Percentiles rank a stretch among this genome's conserved stretches.
Conservation (phyloP, 2,888 invertebrate genomes). For the Rutpela maculata region DNA sequence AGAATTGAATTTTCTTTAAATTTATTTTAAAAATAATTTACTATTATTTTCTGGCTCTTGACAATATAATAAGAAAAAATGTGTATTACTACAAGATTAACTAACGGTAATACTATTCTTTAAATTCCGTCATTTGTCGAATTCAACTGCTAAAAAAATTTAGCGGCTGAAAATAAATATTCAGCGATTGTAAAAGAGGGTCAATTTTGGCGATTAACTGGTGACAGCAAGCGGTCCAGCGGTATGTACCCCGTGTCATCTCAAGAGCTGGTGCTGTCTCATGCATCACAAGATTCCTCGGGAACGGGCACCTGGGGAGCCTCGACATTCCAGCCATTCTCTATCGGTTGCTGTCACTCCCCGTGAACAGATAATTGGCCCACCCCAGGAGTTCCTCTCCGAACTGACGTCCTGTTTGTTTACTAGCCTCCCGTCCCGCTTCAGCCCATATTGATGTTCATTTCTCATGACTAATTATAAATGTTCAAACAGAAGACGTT, state of each 20-base stretch:
- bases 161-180: too few species aligned
- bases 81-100: too few species aligned
- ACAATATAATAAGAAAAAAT: too few species aligned
- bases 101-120: too few species aligned
- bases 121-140: too few species aligned
- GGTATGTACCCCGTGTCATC: conserved; percentile 60
- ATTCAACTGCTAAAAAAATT: too few species aligned
- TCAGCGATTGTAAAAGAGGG: conserved; percentile 32
- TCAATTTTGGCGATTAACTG: conserved; percentile 46
- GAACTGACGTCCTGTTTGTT: conserved; percentile 71
- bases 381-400: conserved; percentile 74
- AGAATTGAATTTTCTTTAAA: too few species aligned
- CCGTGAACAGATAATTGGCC: conserved; percentile 75
- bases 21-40: too few species aligned
- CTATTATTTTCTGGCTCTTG: too few species aligned
- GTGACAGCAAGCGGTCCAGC: conserved; percentile 54
- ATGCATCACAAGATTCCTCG: conserved; percentile 65
- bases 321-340: conserved; percentile 70
- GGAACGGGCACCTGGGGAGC: conserved; percentile 68
- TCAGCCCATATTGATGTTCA: conserved; percentile 46
- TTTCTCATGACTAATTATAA: conserved; percentile 51
- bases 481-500: conserved; percentile 50
- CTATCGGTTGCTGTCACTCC: conserved; percentile 73
- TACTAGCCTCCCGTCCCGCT: conserved; percentile 57
- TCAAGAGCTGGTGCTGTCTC: conserved; percentile 64